A percentile compares a stretch with the other conserved stretches of the same genome.
Conservation (phyloP, 1,140 invertebrate genomes). For the Magallana ariakensis region DNA sequence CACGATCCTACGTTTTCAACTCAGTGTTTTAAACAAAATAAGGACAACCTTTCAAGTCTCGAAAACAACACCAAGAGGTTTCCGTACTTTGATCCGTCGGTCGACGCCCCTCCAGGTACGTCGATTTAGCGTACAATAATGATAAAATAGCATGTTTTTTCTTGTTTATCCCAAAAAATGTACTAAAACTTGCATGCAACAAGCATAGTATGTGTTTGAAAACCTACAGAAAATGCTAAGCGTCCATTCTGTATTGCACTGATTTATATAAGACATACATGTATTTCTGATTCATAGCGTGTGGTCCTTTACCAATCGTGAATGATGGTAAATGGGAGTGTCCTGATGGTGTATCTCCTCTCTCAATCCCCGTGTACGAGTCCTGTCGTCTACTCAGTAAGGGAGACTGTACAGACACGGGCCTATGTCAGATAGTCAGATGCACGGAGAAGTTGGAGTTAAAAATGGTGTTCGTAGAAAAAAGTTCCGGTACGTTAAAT, state of each 20-base stretch:
- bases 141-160: too few species aligned
- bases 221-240: too few species aligned
- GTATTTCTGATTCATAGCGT: background rate
- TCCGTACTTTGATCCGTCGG: background rate
- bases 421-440: background rate
- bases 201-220: too few species aligned
- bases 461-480: background rate
- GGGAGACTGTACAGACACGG: background rate
- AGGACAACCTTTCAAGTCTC: background rate
- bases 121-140: too few species aligned
- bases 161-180: too few species aligned
- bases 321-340: background rate
- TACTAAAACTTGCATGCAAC: too few species aligned
- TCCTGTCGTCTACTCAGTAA: background rate
- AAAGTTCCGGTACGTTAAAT: background rate
- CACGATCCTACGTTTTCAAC: background rate
- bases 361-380: background rate
- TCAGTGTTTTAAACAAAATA: background rate
- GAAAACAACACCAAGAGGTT: background rate
- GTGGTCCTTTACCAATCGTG: background rate
- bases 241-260: too few species aligned
- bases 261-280: too few species aligned
- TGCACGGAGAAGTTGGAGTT: conserved; percentile 1
- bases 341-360: background rate
- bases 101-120: background rate